Base-by-base conservation (phyloP, 2,888 invertebrate species). In the Coecobrya sp. region DNA sequence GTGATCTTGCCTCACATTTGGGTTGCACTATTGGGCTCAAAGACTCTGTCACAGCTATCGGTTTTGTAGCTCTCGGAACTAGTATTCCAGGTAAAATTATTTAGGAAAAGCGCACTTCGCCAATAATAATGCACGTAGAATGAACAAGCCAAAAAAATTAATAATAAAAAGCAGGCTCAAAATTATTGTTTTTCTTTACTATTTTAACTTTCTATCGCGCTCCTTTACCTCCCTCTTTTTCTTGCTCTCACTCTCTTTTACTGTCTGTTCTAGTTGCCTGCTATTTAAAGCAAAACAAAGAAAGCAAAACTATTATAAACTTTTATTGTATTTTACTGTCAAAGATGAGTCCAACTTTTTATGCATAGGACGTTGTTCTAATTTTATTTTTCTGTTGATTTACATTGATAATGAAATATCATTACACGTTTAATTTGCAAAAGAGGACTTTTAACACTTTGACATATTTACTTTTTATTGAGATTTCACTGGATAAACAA, bases 21-120 rank as follows among this genome's bases (percentile, higher is more conserved):
- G 99, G 99, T 94, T 99, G 99, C 96, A 99, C 99, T 36, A 97
- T 99, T 88, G 99, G 99, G 94, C 97, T 99, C 95, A 93, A 93
- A 96, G 99, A 99, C 96, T 97, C 99, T 7, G 99, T 99, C 94
- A 99, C 99, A 79, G 99, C 99, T 95, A 98, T 99, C 95, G 97
- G 98, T 65, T 99, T 99, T 96, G 99, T 99, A 25, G 99, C 99
- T 13, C 97, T 99, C 94, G 99, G 99, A 95, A 99, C 99, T 93
- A 99, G 99, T 96, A 98, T 99, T 96, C 99, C 99, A 96, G 99
- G 99, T 99, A 96, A 95, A 92, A 16, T 22, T 49, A 10, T 22
- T n/a, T 52, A 52, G 52, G 52, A 52, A 52, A 52, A 45, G 10
- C 36, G 7, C 36, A 36, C 36, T 36, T 4, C 36, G 36, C 36